These are phyloP conservation scores for Adrianichthys oophorus DNA, from an alignment of 2,797 vertebrate genomes.

Conservation along the genomic window DNA sequence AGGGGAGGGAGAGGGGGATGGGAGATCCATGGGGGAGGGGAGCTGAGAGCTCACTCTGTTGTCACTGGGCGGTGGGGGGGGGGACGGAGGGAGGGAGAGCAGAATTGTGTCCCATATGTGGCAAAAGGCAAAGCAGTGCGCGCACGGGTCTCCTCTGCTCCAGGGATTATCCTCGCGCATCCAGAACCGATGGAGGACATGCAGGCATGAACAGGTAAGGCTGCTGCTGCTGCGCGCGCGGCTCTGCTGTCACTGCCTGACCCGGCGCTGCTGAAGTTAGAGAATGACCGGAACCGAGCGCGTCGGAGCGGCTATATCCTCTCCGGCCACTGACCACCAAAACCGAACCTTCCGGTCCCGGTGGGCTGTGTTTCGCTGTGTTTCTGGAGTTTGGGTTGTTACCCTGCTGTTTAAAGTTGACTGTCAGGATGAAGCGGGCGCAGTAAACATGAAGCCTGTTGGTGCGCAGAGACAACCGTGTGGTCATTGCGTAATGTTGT, in stretches of 20 bases:
- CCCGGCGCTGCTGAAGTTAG: constrained; percentile 54
- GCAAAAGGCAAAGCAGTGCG: constrained; percentile 75
- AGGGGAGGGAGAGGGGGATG: constrained; percentile 71
- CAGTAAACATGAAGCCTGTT: constrained; percentile 42
- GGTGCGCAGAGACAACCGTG: constrained; percentile 47
- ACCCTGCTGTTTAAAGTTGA: constrained; percentile 61
- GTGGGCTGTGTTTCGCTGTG: constrained; percentile 35
- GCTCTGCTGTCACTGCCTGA: constrained; percentile 52
- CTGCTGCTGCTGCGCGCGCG: constrained; percentile 46
- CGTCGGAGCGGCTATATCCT: constrained; percentile 33
- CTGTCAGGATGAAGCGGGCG: constrained; percentile 40
- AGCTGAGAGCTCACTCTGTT: constrained; percentile 72
- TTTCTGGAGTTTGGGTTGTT: constrained; percentile 33
- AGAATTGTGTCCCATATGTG: constrained; percentile 80
- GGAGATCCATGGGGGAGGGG: constrained; percentile 78
- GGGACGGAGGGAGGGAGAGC: constrained; percentile 26
- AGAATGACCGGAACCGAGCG: constrained; percentile 28
- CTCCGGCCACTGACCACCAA: constrained; percentile 41
- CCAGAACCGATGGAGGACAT: constrained; percentile 73
- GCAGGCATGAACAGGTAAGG: constrained; percentile 82
- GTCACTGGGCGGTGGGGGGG: constrained; percentile 67
- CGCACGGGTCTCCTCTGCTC: constrained; percentile 67
- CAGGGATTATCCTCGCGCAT: constrained; percentile 76
- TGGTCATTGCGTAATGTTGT: constrained; percentile 60
- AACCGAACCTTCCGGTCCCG: constrained; percentile 11